These are phyloP conservation scores for Elysia crispata DNA, from an alignment of 2,888 invertebrate species.

Conservation along the genomic window DNA sequence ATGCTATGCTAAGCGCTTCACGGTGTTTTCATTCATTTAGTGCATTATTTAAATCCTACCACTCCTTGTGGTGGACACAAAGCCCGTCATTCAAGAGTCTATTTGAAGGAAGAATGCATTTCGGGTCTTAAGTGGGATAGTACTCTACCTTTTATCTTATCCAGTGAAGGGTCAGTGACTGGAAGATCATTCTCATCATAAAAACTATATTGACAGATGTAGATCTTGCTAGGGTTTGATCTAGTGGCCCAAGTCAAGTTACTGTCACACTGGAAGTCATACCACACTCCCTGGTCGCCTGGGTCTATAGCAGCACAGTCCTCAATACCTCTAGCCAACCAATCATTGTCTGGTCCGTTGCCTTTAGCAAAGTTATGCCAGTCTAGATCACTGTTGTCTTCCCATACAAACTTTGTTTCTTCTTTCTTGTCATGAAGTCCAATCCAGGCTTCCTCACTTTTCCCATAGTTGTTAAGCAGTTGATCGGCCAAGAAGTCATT, in stretches of 20 bases:
- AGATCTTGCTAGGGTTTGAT: not conserved
- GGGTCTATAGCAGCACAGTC: conserved; percentile 3
- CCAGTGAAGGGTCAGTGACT: no score
- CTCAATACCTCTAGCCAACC: not conserved
- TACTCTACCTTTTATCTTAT: no score
- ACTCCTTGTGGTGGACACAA: no score
- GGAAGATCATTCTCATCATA: no score
- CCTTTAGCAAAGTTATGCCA: not conserved
- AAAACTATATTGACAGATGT: not conserved
- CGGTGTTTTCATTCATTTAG: no score
- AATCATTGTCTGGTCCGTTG: not conserved
- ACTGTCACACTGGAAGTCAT: not conserved
- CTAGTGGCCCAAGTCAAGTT: not conserved
- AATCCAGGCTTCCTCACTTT: not conserved
- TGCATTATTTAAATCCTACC: no score
- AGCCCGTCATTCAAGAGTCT: no score
- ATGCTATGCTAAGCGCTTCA: no score
- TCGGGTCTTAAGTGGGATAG: no score
- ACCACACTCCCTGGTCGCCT: not conserved
- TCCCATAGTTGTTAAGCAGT: not conserved
- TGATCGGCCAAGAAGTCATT: not conserved
- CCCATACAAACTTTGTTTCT: not conserved
- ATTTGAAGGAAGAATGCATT: no score
- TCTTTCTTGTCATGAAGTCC: not conserved
- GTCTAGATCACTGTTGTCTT: not conserved